phyloP scores from a whole-genome alignment of 2,113 vertebrate species.

The Nettapus auritus region DNA sequence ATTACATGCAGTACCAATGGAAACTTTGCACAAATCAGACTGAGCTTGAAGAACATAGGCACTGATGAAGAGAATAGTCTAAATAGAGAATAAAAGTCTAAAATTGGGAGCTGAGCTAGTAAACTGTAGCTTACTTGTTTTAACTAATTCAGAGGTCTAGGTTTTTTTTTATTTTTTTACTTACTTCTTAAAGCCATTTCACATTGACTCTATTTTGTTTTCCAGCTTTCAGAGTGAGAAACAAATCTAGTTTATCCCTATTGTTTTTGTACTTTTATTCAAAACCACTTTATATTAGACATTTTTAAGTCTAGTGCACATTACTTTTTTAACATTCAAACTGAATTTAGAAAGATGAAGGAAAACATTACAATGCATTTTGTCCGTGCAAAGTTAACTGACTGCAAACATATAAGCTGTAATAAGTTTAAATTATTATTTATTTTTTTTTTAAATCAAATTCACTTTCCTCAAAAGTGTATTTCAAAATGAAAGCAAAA shows the following conservation, averaged over 20 bases:
- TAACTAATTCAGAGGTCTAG: slow-evolving; percentile 2
- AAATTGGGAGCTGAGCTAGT: background rate
- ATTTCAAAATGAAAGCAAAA: slow-evolving; percentile 34
- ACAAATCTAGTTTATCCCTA: slow-evolving; percentile 41
- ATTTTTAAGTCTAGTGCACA: slow-evolving; percentile 50
- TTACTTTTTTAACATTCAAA: slow-evolving; percentile 54
- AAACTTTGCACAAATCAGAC: slow-evolving; percentile 34
- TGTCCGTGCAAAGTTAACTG: slow-evolving; percentile 28
- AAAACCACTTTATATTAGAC: slow-evolving; percentile 63
- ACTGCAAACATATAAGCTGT: slow-evolving; percentile 23
- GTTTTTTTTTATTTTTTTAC: background rate
- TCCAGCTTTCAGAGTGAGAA: slow-evolving; percentile 54
- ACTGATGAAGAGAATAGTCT: slow-evolving; percentile 55
- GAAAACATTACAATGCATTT: slow-evolving; percentile 33
- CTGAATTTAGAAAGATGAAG: slow-evolving; percentile 64
- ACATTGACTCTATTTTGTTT: slow-evolving; percentile 22
- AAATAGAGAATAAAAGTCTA: too few relatives aligned
- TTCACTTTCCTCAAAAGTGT: slow-evolving; percentile 11
- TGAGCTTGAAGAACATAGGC: slow-evolving; percentile 26
- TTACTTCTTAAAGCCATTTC: slow-evolving; percentile 43
- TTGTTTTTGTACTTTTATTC: slow-evolving; percentile 50
- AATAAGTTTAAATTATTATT: background rate
- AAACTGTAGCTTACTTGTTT: background rate
- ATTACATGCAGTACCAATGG: background rate
- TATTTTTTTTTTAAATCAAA: slow-evolving; percentile 14